These are phyloP conservation scores for Cydia pomonella DNA, from an alignment of 1,140 invertebrate species.

Conservation along the genomic window DNA sequence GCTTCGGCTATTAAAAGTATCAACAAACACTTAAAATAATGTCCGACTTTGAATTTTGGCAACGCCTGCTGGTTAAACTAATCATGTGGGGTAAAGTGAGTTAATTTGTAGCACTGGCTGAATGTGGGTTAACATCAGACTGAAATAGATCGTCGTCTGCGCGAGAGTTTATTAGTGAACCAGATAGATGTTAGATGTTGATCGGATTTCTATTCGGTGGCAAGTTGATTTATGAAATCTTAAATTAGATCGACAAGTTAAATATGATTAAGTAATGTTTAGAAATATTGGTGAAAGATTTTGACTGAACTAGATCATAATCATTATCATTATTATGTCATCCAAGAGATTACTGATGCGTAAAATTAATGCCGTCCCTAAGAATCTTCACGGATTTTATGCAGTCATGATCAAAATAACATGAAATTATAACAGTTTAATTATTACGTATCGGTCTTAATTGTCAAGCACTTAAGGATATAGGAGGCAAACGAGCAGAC, in stretches of 20 bases:
- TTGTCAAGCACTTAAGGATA: too few relatives aligned
- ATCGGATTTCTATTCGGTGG: constrained; percentile 3
- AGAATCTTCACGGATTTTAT: too few relatives aligned
- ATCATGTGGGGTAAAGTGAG: constrained; percentile 40
- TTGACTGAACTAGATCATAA: background rate
- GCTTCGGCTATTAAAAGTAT: background rate
- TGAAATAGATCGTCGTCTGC: constrained; percentile 52
- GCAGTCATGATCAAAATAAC: too few relatives aligned
- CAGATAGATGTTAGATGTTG: constrained; percentile 4
- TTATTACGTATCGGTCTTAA: too few relatives aligned
- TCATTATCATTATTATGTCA: too few relatives aligned
- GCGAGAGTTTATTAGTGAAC: constrained; percentile 4
- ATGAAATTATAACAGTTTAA: too few relatives aligned
- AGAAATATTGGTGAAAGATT: background rate
- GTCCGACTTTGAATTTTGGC: constrained; percentile 7
- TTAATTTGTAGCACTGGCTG: constrained; percentile 46
- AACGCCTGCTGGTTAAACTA: constrained; percentile 34
- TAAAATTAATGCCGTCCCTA: too few relatives aligned
- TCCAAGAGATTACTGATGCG: too few relatives aligned
- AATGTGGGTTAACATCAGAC: constrained; percentile 50
- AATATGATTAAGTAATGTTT: background rate
- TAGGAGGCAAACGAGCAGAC: too few relatives aligned
- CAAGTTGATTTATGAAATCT: background rate
- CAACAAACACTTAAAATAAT: constrained; percentile 23
- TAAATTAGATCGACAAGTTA: background rate